phyloP scores from a whole-genome alignment of 2,797 vertebrate species.

The Holocentrus rufus region DNA sequence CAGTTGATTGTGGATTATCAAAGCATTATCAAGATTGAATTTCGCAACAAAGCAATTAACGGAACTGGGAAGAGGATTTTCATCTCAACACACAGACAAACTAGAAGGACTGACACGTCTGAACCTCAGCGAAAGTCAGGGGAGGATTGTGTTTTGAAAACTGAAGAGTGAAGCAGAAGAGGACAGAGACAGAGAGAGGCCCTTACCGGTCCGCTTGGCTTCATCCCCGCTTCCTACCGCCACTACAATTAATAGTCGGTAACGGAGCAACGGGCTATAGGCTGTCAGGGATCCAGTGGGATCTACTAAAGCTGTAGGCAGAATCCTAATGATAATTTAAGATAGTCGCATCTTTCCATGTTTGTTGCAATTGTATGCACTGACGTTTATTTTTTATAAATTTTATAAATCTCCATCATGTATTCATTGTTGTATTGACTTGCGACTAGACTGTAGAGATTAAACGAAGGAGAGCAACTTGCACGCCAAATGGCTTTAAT shows the following conservation, averaged over 20 bases:
- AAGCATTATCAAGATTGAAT: constrained; percentile 78
- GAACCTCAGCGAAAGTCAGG: constrained; percentile 45
- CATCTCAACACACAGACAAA: constrained; percentile 25
- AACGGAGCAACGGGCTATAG: neutral
- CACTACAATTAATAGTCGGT: neutral
- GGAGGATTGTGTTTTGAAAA: constrained; percentile 74
- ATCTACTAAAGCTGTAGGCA: too few relatives aligned
- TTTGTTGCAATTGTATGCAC: too few relatives aligned
- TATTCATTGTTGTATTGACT: too few relatives aligned
- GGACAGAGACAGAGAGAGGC: constrained; percentile 73
- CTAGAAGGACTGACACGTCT: constrained; percentile 37
- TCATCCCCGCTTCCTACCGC: constrained; percentile 8
- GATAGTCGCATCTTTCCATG: too few relatives aligned
- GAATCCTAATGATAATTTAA: too few relatives aligned
- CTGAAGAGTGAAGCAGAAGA: constrained; percentile 82
- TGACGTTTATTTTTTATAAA: too few relatives aligned
- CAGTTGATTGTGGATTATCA: constrained; percentile 80
- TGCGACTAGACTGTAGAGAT: too few relatives aligned
- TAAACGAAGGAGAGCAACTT: too few relatives aligned
- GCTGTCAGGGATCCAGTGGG: neutral
- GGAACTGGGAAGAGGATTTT: constrained; percentile 84
- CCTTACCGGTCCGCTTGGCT: constrained; percentile 34
- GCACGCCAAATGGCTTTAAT: too few relatives aligned
- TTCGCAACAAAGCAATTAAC: constrained; percentile 86
- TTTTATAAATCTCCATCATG: too few relatives aligned